These are phyloP conservation scores for Slavum lentiscoides DNA, from an alignment of 2,888 invertebrate species.

Conservation along the genomic window DNA sequence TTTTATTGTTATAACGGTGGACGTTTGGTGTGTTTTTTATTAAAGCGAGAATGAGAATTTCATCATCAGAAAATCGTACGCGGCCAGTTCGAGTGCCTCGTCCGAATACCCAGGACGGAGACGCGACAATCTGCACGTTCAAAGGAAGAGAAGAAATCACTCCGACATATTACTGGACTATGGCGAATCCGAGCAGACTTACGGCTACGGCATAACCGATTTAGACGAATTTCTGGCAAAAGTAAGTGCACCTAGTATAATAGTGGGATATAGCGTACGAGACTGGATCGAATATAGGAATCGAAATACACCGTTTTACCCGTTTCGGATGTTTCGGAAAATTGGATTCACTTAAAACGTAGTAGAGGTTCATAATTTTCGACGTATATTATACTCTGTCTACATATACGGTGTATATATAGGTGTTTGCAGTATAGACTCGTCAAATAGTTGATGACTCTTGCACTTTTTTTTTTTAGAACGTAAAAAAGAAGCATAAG, in stretches of 20 bases:
- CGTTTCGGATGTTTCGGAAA: no score
- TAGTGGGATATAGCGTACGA: no score
- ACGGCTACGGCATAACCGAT: conserved; percentile 78
- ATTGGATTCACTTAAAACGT: no score
- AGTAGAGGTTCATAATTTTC: no score
- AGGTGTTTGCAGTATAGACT: no score
- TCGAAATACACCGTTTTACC: no score
- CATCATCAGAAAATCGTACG: conserved; percentile 17
- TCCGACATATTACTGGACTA: conserved; percentile 20
- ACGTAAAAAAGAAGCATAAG: no score
- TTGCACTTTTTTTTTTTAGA: no score
- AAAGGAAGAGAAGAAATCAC: conserved; percentile 3
- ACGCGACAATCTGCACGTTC: conserved; percentile 6
- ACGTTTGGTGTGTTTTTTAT: neutral
- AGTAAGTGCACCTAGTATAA: conserved; percentile 63
- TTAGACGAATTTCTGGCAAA: conserved; percentile 78
- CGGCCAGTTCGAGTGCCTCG: neutral
- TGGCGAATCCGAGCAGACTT: neutral
- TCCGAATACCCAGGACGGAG: conserved; percentile 15
- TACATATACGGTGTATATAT: no score
- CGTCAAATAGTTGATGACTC: no score
- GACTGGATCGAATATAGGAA: no score
- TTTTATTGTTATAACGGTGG: neutral
- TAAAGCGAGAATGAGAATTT: neutral
- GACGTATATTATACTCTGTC: no score